These are phyloP conservation scores for Mirounga angustirostris DNA, from an alignment of 2,113 vertebrate genomes.

Conservation along the genomic window DNA sequence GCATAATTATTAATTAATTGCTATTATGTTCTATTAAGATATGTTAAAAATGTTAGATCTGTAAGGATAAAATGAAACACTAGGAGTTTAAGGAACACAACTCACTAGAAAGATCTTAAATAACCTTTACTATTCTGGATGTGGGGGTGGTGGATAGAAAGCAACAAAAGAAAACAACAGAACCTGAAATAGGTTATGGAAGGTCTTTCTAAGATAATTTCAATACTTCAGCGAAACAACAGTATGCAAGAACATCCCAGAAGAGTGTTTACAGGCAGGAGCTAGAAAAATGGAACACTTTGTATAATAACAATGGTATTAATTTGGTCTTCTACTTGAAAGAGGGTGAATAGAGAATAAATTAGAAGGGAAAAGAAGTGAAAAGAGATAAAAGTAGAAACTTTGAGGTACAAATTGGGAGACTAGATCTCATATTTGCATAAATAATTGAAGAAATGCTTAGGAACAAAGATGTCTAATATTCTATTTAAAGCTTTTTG, in stretches of 20 bases:
- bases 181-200: neutral
- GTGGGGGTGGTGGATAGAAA: neutral
- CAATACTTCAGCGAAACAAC: neutral
- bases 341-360: neutral
- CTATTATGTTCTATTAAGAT: neutral
- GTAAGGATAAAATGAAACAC: neutral
- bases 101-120: neutral
- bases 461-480: neutral
- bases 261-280: neutral
- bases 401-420: neutral
- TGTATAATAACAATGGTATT: neutral
- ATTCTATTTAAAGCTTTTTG: neutral
- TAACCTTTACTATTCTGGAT: neutral
- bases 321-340: conserved; percentile 1
- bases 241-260: neutral
- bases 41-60: neutral
- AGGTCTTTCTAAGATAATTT: neutral
- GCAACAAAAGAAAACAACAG: neutral
- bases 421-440: neutral
- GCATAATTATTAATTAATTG: neutral
- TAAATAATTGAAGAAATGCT: neutral
- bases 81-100: neutral
- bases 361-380: neutral
- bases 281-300: neutral
- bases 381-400: neutral